A percentile compares a stretch with the other conserved stretches of the same genome.
Evolutionary conservation across 2,888 invertebrate species (phyloP).

Genomic region (Amitus sp.): DNA sequence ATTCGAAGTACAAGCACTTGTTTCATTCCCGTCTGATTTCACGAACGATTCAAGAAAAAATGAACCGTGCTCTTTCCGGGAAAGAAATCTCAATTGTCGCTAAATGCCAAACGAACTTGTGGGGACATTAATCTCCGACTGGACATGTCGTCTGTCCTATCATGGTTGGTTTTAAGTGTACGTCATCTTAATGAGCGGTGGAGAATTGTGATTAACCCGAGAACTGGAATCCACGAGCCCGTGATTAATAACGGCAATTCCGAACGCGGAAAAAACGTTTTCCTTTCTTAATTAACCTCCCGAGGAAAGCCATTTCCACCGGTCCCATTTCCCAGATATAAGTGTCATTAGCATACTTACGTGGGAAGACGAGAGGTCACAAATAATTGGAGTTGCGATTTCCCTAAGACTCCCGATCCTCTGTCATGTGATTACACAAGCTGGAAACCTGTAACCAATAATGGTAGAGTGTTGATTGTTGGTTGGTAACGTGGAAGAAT

Average conservation of each 20-base stretch:
- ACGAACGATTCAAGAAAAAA: too few species aligned
- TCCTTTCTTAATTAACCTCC: conserved; percentile 2
- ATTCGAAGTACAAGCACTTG: too few species aligned
- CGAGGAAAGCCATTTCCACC: background rate
- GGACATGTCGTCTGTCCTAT: background rate
- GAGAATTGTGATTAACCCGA: background rate
- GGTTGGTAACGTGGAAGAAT: too few species aligned
- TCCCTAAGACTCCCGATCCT: too few species aligned
- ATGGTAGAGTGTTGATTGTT: too few species aligned
- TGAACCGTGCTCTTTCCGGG: too few species aligned
- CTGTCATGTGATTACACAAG: too few species aligned
- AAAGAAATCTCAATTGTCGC: too few species aligned
- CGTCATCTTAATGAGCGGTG: background rate
- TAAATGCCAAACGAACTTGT: too few species aligned
- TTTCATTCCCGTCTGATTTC: too few species aligned
- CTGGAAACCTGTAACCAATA: too few species aligned
- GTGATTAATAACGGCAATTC: conserved; percentile 3
- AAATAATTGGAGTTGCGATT: conserved; percentile 1
- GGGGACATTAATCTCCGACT: background rate
- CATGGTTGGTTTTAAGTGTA: conserved; percentile 1
- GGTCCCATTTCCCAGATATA: background rate
- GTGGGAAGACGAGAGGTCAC: background rate
- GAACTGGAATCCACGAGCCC: background rate
- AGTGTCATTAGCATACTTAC: conserved; percentile 4
- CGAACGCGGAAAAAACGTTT: background rate